Percentiles rank a stretch among this genome's conserved stretches.
phyloP scores from a whole-genome alignment of 2,113 vertebrate species.

The Ellobius talpinus region DNA sequence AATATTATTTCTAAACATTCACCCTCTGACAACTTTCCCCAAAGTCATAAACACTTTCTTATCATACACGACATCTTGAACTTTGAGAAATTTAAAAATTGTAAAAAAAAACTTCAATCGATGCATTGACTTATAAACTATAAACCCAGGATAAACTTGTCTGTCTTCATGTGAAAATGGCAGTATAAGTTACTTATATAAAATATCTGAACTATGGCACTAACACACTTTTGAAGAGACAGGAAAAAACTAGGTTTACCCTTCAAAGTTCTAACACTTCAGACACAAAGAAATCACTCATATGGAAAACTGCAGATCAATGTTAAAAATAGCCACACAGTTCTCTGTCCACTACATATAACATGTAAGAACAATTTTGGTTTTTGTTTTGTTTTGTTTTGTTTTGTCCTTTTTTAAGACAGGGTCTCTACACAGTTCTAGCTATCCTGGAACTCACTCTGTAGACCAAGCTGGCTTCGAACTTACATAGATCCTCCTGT shows the following conservation, averaged over 20 bases:
- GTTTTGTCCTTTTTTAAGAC: neutral
- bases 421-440: no score
- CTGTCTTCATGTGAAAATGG: conserved; percentile 43
- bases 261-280: conserved; percentile 50
- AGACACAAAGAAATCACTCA: neutral
- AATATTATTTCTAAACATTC: neutral
- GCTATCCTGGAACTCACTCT: neutral
- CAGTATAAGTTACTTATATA: conserved; percentile 24
- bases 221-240: conserved; percentile 33
- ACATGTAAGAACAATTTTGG: neutral
- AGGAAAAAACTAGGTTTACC: neutral
- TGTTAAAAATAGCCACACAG: conserved; percentile 14
- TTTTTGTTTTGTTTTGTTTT: neutral
- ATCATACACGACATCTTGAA: conserved; percentile 1
- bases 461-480: neutral
- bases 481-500: neutral
- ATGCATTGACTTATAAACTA: conserved; percentile 11
- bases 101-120: conserved; percentile 31
- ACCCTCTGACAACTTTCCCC: neutral
- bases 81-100: conserved; percentile 23
- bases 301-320: neutral
- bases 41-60: conserved; percentile 27
- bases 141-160: neutral
- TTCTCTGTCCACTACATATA: conserved; percentile 6
- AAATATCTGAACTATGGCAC: conserved; percentile 21